Evolutionary conservation across 2,888 invertebrate species (phyloP).

Genomic region (Formica aserva): DNA sequence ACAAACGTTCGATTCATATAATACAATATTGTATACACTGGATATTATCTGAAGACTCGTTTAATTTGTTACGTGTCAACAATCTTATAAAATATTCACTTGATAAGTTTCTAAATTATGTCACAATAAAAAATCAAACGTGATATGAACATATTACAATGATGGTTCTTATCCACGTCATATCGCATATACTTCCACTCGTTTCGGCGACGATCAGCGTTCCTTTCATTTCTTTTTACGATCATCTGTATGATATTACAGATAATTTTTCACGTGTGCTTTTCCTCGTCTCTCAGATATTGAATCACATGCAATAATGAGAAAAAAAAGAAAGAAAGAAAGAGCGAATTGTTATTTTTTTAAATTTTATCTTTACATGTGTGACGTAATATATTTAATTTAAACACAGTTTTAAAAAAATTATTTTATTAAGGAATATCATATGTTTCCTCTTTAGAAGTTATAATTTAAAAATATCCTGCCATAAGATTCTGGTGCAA

Average conservation of each 20-base stretch:
- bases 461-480: too few species aligned
- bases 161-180: not conserved
- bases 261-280: not conserved
- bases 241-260: not conserved
- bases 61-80: not conserved
- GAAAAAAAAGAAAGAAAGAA: not conserved
- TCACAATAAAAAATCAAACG: not conserved
- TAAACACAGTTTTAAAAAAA: not conserved
- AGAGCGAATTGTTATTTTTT: not conserved
- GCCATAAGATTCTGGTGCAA: too few species aligned
- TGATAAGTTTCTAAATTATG: not conserved
- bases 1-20: not conserved
- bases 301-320: not conserved
- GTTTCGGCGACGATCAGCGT: not conserved
- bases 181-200: not conserved
- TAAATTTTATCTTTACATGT: not conserved
- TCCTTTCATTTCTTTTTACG: not conserved
- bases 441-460: not conserved
- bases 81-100: not conserved
- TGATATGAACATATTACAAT: not conserved
- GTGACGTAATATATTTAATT: not conserved
- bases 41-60: not conserved
- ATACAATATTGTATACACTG: not conserved
- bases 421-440: not conserved
- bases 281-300: not conserved